phyloP scores from a whole-genome alignment of 2,797 vertebrate species.

The Tragopan temminckii region DNA sequence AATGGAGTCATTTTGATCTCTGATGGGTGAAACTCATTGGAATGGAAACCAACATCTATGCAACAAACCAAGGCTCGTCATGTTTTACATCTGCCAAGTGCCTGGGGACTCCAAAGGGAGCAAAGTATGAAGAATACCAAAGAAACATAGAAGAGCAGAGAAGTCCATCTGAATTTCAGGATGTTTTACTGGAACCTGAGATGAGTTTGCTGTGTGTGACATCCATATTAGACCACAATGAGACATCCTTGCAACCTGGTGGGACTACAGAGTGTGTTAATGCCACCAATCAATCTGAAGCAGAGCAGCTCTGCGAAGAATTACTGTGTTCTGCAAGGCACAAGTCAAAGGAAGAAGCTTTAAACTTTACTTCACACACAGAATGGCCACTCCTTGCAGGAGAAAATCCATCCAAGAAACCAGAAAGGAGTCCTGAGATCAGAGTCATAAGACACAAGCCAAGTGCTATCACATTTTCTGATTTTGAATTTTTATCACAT shows the following conservation, averaged over 20 bases:
- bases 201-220: not conserved
- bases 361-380: not conserved
- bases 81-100: constrained; percentile 56
- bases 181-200: not conserved
- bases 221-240: not conserved
- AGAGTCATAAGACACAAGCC: constrained; percentile 84
- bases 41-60: constrained; percentile 83
- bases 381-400: not conserved
- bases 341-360: not conserved
- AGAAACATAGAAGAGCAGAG: constrained; percentile 4
- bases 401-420: not conserved
- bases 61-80: constrained; percentile 66
- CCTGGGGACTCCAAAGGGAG: constrained; percentile 40
- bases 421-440: constrained; percentile 62
- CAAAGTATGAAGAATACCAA: constrained; percentile 34
- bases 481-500: constrained; percentile 40
- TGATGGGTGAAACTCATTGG: constrained; percentile 58
- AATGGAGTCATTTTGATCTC: constrained; percentile 49
- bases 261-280: not conserved
- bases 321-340: not conserved
- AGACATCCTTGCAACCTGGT: not conserved
- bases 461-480: constrained; percentile 85
- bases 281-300: not conserved
- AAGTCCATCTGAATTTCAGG: constrained; percentile 21
- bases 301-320: constrained; percentile 11